These are phyloP conservation scores for Drosophila hamatofila DNA, from an alignment of 2,888 invertebrate species.

Conservation along the genomic window DNA sequence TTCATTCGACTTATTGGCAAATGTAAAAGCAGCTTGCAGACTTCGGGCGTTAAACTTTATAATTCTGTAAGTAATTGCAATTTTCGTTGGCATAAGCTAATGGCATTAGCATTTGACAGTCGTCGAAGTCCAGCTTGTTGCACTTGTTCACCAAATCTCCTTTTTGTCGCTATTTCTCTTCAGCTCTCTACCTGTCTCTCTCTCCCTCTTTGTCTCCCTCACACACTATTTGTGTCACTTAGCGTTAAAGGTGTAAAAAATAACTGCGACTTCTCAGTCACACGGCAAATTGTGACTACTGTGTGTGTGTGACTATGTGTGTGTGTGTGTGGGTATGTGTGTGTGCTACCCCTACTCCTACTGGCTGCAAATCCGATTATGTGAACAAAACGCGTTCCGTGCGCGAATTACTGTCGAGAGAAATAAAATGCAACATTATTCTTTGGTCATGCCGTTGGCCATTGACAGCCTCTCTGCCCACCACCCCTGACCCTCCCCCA, in stretches of 20 bases:
- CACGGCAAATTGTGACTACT: constrained; percentile 42
- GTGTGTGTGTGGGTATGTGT: constrained; percentile 11
- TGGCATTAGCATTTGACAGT: constrained; percentile 15
- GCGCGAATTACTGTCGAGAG: constrained; percentile 78
- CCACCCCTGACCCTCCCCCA: background rate
- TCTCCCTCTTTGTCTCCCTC: too few relatives aligned
- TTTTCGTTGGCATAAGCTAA: constrained; percentile 3
- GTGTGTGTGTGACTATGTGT: constrained; percentile 7
- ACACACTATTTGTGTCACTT: constrained; percentile 4
- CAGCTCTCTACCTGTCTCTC: background rate
- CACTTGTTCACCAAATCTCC: background rate
- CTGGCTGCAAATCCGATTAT: constrained; percentile 73
- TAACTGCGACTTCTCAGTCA: constrained; percentile 42
- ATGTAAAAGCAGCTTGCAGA: background rate
- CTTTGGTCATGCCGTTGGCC: constrained; percentile 62
- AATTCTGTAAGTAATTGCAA: constrained; percentile 5
- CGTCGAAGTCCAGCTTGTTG: constrained; percentile 21
- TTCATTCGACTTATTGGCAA: background rate
- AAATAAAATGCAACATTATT: constrained; percentile 80
- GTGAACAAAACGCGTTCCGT: constrained; percentile 68
- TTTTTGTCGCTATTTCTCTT: background rate
- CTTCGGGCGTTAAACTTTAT: background rate
- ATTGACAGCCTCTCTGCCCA: constrained; percentile 40
- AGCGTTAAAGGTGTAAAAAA: constrained; percentile 48
- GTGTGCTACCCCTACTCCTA: background rate